Evolutionary conservation across 2,888 invertebrate species (phyloP).

Genomic region (Chrysolina oricalcia): DNA sequence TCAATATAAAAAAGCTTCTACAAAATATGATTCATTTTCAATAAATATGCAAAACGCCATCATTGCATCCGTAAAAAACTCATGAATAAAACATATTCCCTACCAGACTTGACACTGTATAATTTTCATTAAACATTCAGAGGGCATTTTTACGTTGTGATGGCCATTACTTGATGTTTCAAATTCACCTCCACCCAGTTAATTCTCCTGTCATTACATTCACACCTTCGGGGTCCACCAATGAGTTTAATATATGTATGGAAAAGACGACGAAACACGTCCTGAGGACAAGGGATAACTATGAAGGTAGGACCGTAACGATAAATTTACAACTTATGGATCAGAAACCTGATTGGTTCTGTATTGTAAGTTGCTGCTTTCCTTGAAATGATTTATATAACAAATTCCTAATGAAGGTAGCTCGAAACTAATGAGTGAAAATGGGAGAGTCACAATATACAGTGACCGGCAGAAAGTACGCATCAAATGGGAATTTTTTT

Average conservation of each 20-base stretch:
- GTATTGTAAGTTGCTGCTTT: no score
- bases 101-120: slow-evolving; percentile 30
- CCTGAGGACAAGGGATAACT: background rate
- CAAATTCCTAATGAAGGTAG: no score
- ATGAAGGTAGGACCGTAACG: background rate
- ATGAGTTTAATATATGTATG: slow-evolving; percentile 28
- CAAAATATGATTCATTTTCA: slow-evolving; percentile 25
- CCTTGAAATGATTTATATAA: no score
- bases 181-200: slow-evolving; percentile 31
- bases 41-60: slow-evolving; percentile 34
- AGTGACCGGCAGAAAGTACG: no score
- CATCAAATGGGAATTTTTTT: no score
- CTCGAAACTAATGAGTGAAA: no score
- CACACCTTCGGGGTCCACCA: slow-evolving; percentile 36
- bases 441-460: no score
- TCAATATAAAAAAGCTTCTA: slow-evolving; percentile 21
- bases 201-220: slow-evolving; percentile 37
- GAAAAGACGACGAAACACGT: background rate
- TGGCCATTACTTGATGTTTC: slow-evolving; percentile 26
- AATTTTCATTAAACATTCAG: slow-evolving; percentile 36
- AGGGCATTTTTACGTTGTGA: slow-evolving; percentile 32
- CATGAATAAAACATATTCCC: slow-evolving; percentile 19
- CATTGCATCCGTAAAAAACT: slow-evolving; percentile 19
- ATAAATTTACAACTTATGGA: background rate
- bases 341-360: background rate